phyloP scores from a whole-genome alignment of 2,888 invertebrate genomes.

The Lamproptera curius region DNA sequence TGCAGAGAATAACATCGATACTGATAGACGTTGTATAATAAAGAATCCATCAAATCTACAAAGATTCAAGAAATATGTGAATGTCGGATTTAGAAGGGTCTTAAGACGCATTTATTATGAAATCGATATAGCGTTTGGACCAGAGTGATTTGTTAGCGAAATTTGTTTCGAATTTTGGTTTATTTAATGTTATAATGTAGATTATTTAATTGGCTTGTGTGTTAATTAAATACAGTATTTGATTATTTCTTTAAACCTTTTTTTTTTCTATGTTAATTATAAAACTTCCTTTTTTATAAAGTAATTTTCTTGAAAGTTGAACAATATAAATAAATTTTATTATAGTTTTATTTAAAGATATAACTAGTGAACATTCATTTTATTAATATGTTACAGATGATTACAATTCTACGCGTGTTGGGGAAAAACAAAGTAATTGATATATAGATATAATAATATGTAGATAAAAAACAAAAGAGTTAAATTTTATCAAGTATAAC shows the following conservation, averaged over 20 bases:
- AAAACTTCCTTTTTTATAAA: background rate
- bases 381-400: background rate
- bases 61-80: slow-evolving; percentile 31
- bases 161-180: background rate
- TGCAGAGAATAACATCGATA: slow-evolving; percentile 1
- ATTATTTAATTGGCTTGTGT: background rate
- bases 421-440: too few species aligned
- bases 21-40: slow-evolving; percentile 21
- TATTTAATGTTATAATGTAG: background rate
- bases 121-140: slow-evolving; percentile 53
- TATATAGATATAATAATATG: too few species aligned
- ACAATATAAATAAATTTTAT: background rate
- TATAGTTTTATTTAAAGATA: background rate
- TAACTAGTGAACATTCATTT: background rate
- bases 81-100: slow-evolving; percentile 31
- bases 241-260: background rate
- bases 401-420: background rate
- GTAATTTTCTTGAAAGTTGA: background rate
- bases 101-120: slow-evolving; percentile 30
- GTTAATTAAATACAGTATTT: background rate
- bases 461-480: too few species aligned
- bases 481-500: too few species aligned
- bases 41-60: slow-evolving; percentile 25
- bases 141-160: slow-evolving; percentile 23
- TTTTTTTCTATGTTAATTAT: too few species aligned